These are phyloP conservation scores for Australoheros scitulus DNA, from an alignment of 2,113 vertebrate species.

Conservation along the genomic window DNA sequence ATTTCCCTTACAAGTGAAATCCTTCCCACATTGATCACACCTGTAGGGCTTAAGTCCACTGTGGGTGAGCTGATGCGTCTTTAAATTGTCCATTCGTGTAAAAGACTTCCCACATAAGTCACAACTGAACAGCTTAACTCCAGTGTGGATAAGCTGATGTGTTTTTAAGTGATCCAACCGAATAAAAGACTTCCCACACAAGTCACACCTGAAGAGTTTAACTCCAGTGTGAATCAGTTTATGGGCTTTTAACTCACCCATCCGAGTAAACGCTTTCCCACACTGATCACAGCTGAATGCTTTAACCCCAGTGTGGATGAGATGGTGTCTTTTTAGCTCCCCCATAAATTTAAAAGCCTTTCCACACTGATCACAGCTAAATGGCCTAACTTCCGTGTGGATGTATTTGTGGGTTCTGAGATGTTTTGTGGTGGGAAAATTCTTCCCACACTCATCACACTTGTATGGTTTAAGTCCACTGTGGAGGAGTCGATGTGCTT, in stretches of 20 bases:
- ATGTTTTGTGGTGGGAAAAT: constrained; percentile 10
- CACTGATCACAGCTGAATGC: constrained; percentile 7
- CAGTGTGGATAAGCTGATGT: background rate
- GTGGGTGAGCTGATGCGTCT: background rate
- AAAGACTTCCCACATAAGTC: constrained; percentile 3
- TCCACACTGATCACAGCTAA: constrained; percentile 6
- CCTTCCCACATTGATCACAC: constrained; percentile 5
- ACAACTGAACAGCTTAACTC: constrained; percentile 8
- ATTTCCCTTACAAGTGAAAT: background rate
- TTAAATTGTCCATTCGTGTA: constrained; percentile 3
- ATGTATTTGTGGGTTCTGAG: constrained; percentile 9
- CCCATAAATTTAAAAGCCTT: background rate
- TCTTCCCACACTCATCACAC: constrained; percentile 13
- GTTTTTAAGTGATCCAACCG: constrained; percentile 9
- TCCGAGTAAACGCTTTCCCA: constrained; percentile 4
- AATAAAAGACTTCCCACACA: constrained; percentile 10
- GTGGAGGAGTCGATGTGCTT: constrained; percentile 1
- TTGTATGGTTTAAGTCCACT: constrained; percentile 1
- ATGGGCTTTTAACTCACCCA: background rate
- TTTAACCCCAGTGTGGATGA: background rate
- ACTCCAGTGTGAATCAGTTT: constrained; percentile 5
- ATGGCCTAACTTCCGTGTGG: background rate
- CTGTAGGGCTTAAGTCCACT: background rate
- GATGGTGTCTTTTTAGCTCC: background rate
- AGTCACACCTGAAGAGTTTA: constrained; percentile 3